Evolutionary conservation across 35 echinoderm and acorn worm species (phyloP).

Genomic region (Ptychodera flava): DNA sequence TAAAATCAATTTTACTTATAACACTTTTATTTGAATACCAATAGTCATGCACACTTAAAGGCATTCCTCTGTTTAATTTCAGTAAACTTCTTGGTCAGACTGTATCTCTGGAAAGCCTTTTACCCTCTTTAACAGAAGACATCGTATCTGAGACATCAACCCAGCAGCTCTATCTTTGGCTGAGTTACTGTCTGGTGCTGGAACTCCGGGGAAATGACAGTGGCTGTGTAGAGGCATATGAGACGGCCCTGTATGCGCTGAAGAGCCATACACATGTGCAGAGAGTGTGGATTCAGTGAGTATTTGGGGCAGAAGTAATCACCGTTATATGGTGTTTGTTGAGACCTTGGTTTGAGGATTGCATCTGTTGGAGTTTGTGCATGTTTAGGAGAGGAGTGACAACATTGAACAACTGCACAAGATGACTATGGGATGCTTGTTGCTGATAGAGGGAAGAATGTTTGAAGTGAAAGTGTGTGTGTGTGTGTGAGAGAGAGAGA

Average conservation of each 20-base stretch:
- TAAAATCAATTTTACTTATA: too few relatives aligned
- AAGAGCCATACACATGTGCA: conserved; percentile 15
- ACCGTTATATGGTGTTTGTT: too few relatives aligned
- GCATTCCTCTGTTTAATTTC: not conserved
- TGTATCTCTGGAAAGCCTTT: conserved; percentile 9
- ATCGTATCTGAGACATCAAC: not conserved
- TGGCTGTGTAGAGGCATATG: not conserved
- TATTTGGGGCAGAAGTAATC: not conserved
- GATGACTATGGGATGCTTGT: too few relatives aligned
- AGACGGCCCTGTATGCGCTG: conserved; percentile 27
- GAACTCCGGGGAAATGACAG: not conserved
- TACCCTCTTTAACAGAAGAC: conserved; percentile 5
- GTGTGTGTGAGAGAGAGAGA: too few relatives aligned
- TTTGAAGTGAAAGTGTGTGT: too few relatives aligned
- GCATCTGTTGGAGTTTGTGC: too few relatives aligned
- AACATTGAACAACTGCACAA: too few relatives aligned
- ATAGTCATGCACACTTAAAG: too few relatives aligned
- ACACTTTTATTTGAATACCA: too few relatives aligned
- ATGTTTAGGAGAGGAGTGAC: too few relatives aligned
- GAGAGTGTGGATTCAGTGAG: conserved; percentile 36
- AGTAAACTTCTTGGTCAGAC: conserved; percentile 12
- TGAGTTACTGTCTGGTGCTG: conserved; percentile 21
- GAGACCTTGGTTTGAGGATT: too few relatives aligned
- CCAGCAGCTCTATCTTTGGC: conserved; percentile 25
- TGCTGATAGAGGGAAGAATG: too few relatives aligned